Base-by-base conservation (phyloP, 2,113 vertebrate genomes). In the Elachura formosa region DNA sequence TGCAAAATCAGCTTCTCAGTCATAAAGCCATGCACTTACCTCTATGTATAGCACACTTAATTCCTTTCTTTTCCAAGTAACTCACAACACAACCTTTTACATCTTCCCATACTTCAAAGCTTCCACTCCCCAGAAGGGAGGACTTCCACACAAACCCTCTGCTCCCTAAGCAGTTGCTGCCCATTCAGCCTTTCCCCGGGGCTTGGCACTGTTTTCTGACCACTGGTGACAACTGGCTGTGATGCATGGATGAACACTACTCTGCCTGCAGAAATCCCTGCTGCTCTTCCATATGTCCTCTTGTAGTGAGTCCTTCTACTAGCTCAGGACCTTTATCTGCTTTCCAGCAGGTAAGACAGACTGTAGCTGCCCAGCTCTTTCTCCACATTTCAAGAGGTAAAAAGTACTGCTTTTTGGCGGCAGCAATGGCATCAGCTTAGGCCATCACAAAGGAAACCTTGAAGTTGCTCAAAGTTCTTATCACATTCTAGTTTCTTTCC, bases 251-350 rank as follows among this genome's bases (percentile, higher is more conserved):
- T 29, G 89, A 75, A 84, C 82, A 64, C 1, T 59, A 84, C 43
- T 77, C 66, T 93, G 72, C 78, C 89, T 74, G 49, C 51, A 94
- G 77, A 95, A 91, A 86, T 64, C 72, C 88, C 91, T 90, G 75
- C 76, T 89, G 82, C 55, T 87, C n/a, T 93, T 84, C 90, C 61
- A 29, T 91, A 84, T 77, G 85, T 67, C 22, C 46, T 90, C 72
- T 69, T 2, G 0, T 24, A 62, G n/a, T 38, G 14, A 82, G 74
- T 61, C 69, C 78, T 92, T 91, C 66, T 82, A 75, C 49, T 62
- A 90, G 61, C 79, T 94, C 8, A 19, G 79, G 64, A 88, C 49
- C 56, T 89, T 45, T 56, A 79, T 52, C 61, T 78, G 33, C 89
- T 78, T 89, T 75, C 51, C 55, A 77, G 49, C 34, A 84, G 86